Evolutionary conservation across 2,113 vertebrate genomes (phyloP).

Genomic region (Platycercus adscitus): DNA sequence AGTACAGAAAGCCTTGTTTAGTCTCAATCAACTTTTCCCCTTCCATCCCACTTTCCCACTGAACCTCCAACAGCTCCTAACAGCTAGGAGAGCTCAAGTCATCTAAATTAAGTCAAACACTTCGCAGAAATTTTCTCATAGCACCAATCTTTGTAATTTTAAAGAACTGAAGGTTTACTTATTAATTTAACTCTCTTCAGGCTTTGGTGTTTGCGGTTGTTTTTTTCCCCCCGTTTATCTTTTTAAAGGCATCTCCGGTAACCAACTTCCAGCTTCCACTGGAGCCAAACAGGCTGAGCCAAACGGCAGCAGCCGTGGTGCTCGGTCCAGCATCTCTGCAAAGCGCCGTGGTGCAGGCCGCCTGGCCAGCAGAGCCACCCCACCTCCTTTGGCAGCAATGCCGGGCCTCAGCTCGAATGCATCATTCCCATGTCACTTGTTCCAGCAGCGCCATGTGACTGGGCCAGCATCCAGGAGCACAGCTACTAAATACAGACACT

Average conservation of each 20-base stretch:
- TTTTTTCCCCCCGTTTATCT: not conserved
- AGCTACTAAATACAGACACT: constrained; percentile 34
- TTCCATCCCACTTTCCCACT: not conserved
- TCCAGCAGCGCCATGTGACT: constrained; percentile 48
- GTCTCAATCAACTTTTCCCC: not conserved
- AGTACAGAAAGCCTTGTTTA: not conserved
- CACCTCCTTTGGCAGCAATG: not conserved
- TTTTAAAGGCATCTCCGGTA: not conserved
- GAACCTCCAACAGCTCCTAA: not conserved
- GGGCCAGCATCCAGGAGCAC: constrained; percentile 31
- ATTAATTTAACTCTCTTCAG: not conserved
- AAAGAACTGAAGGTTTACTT: not conserved
- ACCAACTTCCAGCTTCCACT: not conserved
- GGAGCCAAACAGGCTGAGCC: not conserved
- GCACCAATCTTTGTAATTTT: not conserved
- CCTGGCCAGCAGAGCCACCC: not conserved
- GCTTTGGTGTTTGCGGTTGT: too few species aligned
- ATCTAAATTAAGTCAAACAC: not conserved
- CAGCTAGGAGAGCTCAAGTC: not conserved
- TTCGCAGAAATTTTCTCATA: not conserved
- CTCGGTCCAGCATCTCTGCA: rapidly evolving
- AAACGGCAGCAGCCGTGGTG: not conserved
- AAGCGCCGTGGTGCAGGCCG: rapidly evolving
- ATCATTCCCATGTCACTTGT: constrained; percentile 36
- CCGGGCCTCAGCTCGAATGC: not conserved